A percentile compares a stretch with the other conserved stretches of the same genome.
Evolutionary conservation across 2,888 invertebrate species (phyloP).

Genomic region (Hybos culiciformis): DNA sequence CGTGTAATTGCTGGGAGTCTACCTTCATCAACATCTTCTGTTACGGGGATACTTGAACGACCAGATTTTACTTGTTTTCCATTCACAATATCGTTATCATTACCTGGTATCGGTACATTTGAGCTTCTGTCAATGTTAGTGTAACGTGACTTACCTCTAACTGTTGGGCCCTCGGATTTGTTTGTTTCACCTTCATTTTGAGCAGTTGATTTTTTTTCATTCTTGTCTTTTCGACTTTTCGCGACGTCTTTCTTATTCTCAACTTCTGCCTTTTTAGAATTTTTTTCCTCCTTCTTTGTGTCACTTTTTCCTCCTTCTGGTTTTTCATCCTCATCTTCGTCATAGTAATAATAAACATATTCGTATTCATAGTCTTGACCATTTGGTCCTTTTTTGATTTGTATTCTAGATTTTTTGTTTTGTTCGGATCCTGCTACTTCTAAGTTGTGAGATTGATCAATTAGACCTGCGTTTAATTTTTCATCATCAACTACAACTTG

Average conservation of each 20-base stretch:
- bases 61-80: constrained; percentile 15
- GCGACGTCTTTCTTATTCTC: constrained; percentile 21
- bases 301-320: constrained; percentile 21
- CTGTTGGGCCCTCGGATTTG: too few species aligned
- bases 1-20: constrained; percentile 72
- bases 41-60: constrained; percentile 13
- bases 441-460: constrained; percentile 40
- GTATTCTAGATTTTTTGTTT: constrained; percentile 55
- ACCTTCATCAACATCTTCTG: constrained; percentile 28
- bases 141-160: constrained; percentile 37
- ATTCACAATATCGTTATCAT: constrained; percentile 53
- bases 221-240: background rate
- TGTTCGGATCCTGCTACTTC: constrained; percentile 54
- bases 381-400: constrained; percentile 78
- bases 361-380: constrained; percentile 86
- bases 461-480: constrained; percentile 20
- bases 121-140: constrained; percentile 33
- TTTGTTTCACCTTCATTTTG: constrained; percentile 19
- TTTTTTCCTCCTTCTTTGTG: background rate
- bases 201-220: constrained; percentile 41
- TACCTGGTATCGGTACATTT: constrained; percentile 40
- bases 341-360: constrained; percentile 82
- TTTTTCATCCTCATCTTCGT: constrained; percentile 49
- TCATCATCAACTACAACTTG: constrained; percentile 25
- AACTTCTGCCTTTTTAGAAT: background rate